Evolutionary conservation across 1,140 invertebrate genomes (phyloP), one percentile per base, ranked within the genome.

Genomic region (Drosophila parvula): DNA sequence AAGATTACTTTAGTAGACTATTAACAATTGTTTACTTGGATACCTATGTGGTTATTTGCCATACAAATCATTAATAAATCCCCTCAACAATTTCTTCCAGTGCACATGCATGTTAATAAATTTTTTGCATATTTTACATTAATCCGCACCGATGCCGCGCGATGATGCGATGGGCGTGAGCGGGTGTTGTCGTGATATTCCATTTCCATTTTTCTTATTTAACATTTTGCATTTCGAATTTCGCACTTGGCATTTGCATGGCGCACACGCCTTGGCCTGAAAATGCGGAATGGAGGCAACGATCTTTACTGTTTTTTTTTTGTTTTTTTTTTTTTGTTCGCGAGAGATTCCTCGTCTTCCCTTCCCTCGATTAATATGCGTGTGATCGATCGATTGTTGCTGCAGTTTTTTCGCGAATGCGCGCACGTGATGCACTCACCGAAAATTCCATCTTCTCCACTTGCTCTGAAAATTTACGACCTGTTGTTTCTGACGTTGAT

Each of bases 181-280:
- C 64, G 83, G 83, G 83, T 88, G 82, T 86, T 82, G 83, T 65
- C 75, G 67, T 82, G 79, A 77, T 79, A 74, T 79, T 73, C 69
- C 74, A 59, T 75, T 74, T 75, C 41, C 59, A 55, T 69, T 69
- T 69, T 45, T 69, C 11, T 43, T 58, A 78, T 69, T 78, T 70
- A 43, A 40, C 65, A 69, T 64, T 69, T 69, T 48, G 48, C 61
- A 68, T 68, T 68, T 64, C 47, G 38, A 58, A 67, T 63, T 67
- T 68, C 30, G 62, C 60, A 61, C 53, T 63, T 69, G 11, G 64
- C 63, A 70, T 70, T 70, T 68, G 58, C 74, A 78, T 78, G 75
- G 75, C 68, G 79, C 68, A 89, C 83, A 88, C 83, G 83, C 83
- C 83, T 88, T 88, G 83, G 83, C 83, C 83, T 88, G 84, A 58